Percentiles rank a stretch among this genome's conserved stretches.
phyloP scores from a whole-genome alignment of 2,797 vertebrate species.

The Miichthys miiuy region DNA sequence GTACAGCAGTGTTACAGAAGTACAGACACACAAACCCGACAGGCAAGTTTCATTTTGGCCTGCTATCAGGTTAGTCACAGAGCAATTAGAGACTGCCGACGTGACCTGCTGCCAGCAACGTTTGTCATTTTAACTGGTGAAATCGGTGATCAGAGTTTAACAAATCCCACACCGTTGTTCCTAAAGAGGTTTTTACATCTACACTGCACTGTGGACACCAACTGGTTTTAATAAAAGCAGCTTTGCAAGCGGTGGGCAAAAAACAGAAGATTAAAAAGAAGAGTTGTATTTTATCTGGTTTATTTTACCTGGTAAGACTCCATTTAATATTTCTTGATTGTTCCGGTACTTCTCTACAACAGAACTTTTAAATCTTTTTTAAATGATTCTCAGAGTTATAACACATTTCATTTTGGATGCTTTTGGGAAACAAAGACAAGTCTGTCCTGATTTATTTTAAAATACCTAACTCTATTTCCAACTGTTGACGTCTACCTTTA shows the following conservation, averaged over 20 bases:
- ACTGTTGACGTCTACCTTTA: neutral
- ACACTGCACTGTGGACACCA: too few species aligned
- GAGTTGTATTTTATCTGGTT: too few species aligned
- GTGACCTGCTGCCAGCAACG: neutral
- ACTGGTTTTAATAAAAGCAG: too few species aligned
- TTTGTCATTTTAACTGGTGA: neutral
- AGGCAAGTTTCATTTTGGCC: neutral
- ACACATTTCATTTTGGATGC: neutral
- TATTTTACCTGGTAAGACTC: too few species aligned
- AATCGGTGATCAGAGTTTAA: neutral
- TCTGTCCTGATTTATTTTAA: neutral
- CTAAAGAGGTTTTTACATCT: too few species aligned
- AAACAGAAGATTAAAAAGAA: too few species aligned
- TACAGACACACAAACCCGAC: neutral
- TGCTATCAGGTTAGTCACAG: too few species aligned
- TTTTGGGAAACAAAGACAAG: neutral
- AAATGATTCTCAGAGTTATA: neutral
- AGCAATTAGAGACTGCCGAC: neutral
- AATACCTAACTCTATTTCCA: neutral
- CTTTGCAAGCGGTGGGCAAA: neutral
- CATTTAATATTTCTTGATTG: neutral
- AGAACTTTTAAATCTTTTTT: too few species aligned
- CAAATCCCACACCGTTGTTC: too few species aligned
- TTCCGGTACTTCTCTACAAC: too few species aligned
- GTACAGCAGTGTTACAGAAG: too few species aligned